Conservation (phyloP, 2,113 vertebrate genomes). For the Probosciger aterrimus region DNA sequence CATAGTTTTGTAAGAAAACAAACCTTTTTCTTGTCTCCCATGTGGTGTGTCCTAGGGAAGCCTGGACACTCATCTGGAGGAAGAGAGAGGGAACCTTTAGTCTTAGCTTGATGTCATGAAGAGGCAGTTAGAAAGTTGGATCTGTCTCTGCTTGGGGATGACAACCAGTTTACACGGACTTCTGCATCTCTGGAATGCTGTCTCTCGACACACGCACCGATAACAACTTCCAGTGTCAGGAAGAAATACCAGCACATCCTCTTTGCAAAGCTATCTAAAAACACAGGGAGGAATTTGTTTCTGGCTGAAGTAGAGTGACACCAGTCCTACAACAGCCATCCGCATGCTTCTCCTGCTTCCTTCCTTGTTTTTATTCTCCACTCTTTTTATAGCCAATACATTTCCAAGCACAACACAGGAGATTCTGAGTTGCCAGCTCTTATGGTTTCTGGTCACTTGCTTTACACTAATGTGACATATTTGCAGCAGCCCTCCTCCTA, state of each 20-base stretch:
- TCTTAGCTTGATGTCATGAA: background rate
- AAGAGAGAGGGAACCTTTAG: background rate
- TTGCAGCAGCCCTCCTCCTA: background rate
- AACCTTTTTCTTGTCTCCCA: background rate
- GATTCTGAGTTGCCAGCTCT: background rate
- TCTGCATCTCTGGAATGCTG: background rate
- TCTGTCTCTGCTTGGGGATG: background rate
- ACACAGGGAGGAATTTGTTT: background rate
- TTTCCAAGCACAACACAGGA: background rate
- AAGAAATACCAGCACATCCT: constrained; percentile 4
- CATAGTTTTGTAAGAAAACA: background rate
- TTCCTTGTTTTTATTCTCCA: background rate
- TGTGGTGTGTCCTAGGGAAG: background rate
- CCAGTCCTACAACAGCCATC: background rate
- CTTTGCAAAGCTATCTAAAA: background rate
- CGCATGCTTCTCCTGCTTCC: background rate
- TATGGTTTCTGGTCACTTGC: background rate
- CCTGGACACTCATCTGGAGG: background rate
- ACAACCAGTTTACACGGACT: background rate
- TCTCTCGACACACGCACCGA: background rate
- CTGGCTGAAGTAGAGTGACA: background rate
- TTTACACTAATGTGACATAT: no score
- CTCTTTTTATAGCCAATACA: background rate
- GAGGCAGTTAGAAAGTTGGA: background rate
- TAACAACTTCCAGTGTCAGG: background rate